Conservation (phyloP, 2,797 vertebrate genomes). For the Cygnus olor region DNA sequence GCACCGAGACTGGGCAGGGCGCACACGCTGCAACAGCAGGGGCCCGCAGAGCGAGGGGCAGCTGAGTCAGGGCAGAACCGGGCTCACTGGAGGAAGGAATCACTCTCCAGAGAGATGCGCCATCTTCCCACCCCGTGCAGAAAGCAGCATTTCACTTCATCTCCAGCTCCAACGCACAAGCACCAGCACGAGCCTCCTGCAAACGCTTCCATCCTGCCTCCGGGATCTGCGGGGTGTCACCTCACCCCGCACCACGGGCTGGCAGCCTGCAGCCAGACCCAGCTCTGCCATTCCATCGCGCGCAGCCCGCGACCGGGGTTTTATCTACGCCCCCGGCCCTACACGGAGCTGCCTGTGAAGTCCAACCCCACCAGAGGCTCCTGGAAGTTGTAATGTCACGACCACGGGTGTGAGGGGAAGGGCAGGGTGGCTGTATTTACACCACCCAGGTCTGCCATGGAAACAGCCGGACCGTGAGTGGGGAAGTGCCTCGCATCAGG, state of each 20-base stretch:
- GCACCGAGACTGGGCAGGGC: background rate
- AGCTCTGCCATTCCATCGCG: background rate
- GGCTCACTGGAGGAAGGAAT: background rate
- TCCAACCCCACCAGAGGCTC: background rate
- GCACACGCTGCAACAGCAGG: background rate
- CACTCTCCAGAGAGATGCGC: background rate
- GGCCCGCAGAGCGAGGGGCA: background rate
- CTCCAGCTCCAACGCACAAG: background rate
- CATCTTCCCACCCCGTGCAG: background rate
- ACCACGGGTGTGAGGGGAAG: background rate
- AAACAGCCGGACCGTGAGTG: background rate
- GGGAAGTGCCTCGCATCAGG: background rate
- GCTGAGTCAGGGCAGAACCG: background rate
- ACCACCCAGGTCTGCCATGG: background rate
- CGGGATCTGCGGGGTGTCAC: background rate
- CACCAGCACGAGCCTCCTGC: background rate
- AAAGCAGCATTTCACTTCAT: too few relatives aligned
- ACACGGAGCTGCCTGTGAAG: background rate
- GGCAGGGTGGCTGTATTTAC: rapidly evolving
- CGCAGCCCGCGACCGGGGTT: background rate
- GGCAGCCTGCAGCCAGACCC: background rate
- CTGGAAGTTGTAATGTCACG: background rate
- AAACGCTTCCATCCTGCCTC: too few relatives aligned
- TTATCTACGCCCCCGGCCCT: background rate
- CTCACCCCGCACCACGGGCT: too few relatives aligned